A percentile compares a stretch with the other conserved stretches of the same genome.
Conservation (phyloP, 2,113 vertebrate genomes). For the Etheostoma cragini region DNA sequence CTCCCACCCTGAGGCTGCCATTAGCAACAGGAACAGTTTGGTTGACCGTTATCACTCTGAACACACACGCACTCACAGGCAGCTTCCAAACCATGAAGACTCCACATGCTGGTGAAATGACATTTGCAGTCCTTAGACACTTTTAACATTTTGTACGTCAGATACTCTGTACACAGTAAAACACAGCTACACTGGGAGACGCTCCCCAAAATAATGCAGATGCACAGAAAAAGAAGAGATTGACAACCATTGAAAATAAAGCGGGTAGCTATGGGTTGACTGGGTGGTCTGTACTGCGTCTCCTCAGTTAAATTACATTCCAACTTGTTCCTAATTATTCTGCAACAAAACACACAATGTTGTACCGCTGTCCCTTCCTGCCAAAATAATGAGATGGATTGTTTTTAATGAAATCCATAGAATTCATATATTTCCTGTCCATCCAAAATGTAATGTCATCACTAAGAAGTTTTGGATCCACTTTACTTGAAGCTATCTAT, state of each 20-base stretch:
- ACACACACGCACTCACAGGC: neutral
- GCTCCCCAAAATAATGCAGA: neutral
- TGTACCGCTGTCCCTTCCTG: no score
- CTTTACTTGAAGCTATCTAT: no score
- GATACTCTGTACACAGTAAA: neutral
- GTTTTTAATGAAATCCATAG: no score
- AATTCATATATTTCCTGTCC: no score
- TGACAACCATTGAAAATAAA: neutral
- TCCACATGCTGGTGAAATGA: slow-evolving; percentile 7
- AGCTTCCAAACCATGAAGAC: neutral
- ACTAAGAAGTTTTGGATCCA: no score
- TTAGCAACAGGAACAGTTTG: slow-evolving; percentile 53
- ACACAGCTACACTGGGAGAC: neutral
- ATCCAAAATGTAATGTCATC: no score
- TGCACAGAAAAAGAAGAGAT: neutral
- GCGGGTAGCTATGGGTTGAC: neutral
- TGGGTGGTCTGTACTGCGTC: neutral
- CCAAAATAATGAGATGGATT: no score
- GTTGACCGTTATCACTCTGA: slow-evolving; percentile 19
- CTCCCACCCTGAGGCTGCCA: slow-evolving; percentile 44
- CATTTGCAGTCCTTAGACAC: neutral
- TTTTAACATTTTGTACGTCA: neutral
- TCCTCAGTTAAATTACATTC: neutral
- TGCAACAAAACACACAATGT: no score
- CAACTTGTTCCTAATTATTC: neutral